Percentiles rank a stretch among this genome's conserved stretches.
Conservation (phyloP, 2,113 vertebrate species). For the Typhlomys cinereus region DNA sequence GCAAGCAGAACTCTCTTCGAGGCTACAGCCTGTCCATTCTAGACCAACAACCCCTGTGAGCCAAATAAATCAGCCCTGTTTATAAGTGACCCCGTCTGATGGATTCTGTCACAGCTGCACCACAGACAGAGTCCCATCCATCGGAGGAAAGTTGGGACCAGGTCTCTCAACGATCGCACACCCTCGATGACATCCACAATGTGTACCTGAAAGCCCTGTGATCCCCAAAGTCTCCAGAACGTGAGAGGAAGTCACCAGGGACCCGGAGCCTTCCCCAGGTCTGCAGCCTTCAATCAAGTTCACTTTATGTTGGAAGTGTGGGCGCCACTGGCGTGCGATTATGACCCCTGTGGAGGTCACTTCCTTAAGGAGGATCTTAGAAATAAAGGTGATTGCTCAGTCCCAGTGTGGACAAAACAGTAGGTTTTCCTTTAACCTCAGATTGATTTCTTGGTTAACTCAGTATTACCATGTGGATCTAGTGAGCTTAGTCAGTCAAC, state of each 20-base stretch:
- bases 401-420: not conserved
- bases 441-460: not conserved
- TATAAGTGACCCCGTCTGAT: too few relatives aligned
- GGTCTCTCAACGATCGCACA: not conserved
- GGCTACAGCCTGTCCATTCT: not conserved
- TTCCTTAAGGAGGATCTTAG: conserved; percentile 17
- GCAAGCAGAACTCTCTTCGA: rapidly evolving
- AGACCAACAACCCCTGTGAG: not conserved
- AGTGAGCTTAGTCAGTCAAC: not conserved
- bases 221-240: not conserved
- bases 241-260: not conserved
- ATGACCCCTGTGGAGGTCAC: not conserved
- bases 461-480: not conserved
- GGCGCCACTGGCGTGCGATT: not conserved
- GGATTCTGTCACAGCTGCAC: not conserved
- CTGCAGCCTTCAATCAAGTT: not conserved
- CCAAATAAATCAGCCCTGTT: too few relatives aligned
- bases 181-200: not conserved
- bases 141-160: not conserved
- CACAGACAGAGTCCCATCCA: not conserved
- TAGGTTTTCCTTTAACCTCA: not conserved
- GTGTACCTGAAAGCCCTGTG: not conserved
- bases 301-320: not conserved
- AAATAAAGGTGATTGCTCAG: conserved; percentile 24
- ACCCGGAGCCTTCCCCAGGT: not conserved